Conservation (phyloP, 2,888 invertebrate species). For the Anorthoa munda region DNA sequence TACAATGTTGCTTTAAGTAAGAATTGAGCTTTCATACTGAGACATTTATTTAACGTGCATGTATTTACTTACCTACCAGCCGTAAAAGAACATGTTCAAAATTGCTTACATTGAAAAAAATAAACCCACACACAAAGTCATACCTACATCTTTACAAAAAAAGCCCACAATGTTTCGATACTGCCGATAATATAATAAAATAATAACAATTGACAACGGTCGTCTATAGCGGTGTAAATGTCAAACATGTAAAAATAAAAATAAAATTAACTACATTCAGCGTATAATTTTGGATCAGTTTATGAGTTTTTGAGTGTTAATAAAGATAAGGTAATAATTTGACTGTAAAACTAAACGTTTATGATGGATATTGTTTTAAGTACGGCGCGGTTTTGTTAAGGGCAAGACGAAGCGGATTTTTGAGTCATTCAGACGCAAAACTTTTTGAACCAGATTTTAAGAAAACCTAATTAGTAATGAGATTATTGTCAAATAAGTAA, state of each 20-base stretch:
- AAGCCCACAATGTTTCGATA: constrained; percentile 21
- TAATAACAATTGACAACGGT: constrained; percentile 71
- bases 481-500: no score
- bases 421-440: no score
- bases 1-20: no score
- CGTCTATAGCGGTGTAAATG: constrained; percentile 66
- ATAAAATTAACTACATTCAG: constrained; percentile 66
- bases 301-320: constrained; percentile 79
- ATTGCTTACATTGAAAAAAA: neutral
- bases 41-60: neutral
- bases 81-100: neutral
- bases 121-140: neutral
- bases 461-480: no score
- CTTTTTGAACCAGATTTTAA: no score
- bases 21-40: neutral
- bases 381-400: constrained; percentile 62
- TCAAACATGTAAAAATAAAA: constrained; percentile 73
- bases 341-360: constrained; percentile 79
- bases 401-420: constrained; percentile 8
- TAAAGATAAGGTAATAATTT: constrained; percentile 80
- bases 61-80: neutral
- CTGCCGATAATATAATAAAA: constrained; percentile 47
- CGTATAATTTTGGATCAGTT: constrained; percentile 75
- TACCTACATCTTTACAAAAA: neutral
- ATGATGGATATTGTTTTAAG: constrained; percentile 76